Percentiles rank a stretch among this genome's conserved stretches.
Conservation (phyloP, 2,113 vertebrate species). For the Alouatta palliata region DNA sequence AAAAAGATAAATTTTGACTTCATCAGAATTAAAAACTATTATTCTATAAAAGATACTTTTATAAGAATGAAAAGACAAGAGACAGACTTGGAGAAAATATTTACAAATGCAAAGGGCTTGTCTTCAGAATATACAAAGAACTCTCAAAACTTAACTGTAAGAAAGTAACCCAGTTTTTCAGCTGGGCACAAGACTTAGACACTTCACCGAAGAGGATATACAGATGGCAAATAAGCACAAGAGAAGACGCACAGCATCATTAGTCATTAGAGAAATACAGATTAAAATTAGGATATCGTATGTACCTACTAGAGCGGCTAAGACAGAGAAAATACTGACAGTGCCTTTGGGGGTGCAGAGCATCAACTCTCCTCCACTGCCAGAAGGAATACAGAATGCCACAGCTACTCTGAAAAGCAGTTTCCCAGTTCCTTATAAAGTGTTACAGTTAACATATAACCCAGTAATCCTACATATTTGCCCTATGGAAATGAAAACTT, state of each 20-base stretch:
- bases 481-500: neutral
- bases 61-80: neutral
- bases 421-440: neutral
- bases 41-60: neutral
- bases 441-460: neutral
- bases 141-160: neutral
- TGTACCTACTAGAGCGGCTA: accelerated
- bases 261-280: neutral
- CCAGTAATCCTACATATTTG: neutral
- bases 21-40: neutral
- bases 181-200: neutral
- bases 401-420: neutral
- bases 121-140: neutral
- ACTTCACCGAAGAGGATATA: neutral
- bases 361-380: accelerated
- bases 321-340: neutral
- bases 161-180: neutral
- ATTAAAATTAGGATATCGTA: neutral
- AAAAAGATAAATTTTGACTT: neutral
- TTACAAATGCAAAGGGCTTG: neutral
- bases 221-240: too few relatives aligned
- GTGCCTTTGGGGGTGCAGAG: neutral
- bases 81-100: neutral
- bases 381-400: neutral
- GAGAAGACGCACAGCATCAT: neutral